Evolutionary conservation across 2,888 invertebrate genomes (phyloP).

Genomic region (Lamellibrachia satsuma): DNA sequence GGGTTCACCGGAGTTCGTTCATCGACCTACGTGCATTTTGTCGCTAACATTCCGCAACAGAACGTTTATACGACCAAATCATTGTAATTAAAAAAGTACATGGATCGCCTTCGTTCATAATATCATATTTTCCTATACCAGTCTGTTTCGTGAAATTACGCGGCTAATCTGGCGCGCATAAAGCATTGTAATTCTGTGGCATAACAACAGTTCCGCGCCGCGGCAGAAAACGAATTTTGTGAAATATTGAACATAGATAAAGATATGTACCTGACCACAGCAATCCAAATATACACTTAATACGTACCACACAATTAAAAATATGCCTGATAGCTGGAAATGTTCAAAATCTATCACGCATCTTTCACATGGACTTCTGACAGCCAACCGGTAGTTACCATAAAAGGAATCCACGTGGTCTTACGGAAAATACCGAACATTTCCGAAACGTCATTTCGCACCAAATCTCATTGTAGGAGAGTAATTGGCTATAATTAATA

Average conservation of each 20-base stretch:
- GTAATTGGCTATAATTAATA: background rate
- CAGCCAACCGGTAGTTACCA: conserved; percentile 17
- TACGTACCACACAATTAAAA: background rate
- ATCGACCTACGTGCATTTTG: background rate
- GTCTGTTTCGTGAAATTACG: background rate
- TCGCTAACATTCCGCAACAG: background rate
- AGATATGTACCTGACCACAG: background rate
- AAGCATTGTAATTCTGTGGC: background rate
- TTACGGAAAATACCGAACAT: background rate
- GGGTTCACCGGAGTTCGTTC: background rate
- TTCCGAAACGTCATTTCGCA: background rate
- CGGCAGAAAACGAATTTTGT: background rate
- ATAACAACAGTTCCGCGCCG: background rate
- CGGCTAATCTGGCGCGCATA: background rate
- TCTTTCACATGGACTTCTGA: conserved; percentile 5
- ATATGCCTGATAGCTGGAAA: conserved; percentile 17
- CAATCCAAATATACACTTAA: background rate
- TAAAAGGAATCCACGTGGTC: conserved; percentile 13
- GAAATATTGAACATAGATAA: background rate
- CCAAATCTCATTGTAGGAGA: background rate
- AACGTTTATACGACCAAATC: background rate
- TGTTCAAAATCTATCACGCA: conserved; percentile 12
- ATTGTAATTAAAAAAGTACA: background rate
- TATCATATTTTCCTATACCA: background rate
- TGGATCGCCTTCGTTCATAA: background rate